Base-by-base conservation (phyloP, 1,140 invertebrate species). In the Penaeus vannamei region DNA sequence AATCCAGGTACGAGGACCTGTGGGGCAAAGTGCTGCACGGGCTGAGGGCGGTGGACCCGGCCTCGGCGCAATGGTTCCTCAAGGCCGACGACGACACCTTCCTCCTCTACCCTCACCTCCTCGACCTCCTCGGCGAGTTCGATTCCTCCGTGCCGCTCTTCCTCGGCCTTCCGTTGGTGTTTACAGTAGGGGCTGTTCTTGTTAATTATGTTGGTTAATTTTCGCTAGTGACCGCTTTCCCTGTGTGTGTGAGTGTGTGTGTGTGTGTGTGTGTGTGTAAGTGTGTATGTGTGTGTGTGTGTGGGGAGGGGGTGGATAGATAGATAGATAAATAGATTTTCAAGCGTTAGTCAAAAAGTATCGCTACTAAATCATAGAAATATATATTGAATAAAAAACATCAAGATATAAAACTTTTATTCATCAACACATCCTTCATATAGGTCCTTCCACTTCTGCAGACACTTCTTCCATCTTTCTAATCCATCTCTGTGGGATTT, bases 71-170 rank as follows among this genome's bases (percentile, higher is more conserved):
- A 14, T 88, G 86, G 86, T 83, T 88, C 80, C 36, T 88, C 19
- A 88, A 88, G 81, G 64, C 80, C 10, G 86, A 88, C 29, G 86
- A 88, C 46, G 86, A 88, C 64, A 88, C 86, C 8, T 88, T 82
- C 64, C 17, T 88, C 0, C 26, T 88, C 81, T 88, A 81, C 32
- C 80, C 60, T 66, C 36, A 83, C 36, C 77, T 88, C 80, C 23
- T 72, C 29, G 59, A 53, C 46, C 80, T 88, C 2, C 64, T 88
- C 17, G 36, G 19, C 19, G 32, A 12, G 17, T 62, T 88, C 17
- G 64, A 88, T 36, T 46, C 86, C 19, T 32, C 61, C 17, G 26
- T 76, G 66, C 76, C 86, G 0, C 62, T 60, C 42, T 83, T 82
- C 20, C 86, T 88, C n/a, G 86, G 86, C 80, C 61, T 88, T 4